Evolutionary conservation across 2,113 vertebrate genomes (phyloP).

Genomic region (Suricata suricatta): DNA sequence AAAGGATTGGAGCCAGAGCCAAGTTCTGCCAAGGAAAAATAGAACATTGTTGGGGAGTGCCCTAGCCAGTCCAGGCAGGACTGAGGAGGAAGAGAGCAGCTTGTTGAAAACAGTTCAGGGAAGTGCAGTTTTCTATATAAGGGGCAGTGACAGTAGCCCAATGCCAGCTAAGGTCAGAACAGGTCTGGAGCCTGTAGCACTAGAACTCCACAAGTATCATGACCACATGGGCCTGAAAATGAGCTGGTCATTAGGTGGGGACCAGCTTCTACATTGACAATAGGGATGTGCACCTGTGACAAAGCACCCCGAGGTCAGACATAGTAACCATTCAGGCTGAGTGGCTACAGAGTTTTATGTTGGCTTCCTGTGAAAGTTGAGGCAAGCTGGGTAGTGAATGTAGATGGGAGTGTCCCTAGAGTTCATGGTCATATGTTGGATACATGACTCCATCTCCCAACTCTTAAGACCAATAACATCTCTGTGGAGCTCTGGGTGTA

Average conservation of each 20-base stretch:
- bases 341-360: background rate
- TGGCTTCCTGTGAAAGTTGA: background rate
- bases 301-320: background rate
- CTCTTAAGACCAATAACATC: background rate
- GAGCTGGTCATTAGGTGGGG: background rate
- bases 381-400: background rate
- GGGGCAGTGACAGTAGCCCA: background rate
- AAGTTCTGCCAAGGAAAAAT: background rate
- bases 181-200: background rate
- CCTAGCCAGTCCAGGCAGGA: constrained; percentile 11
- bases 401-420: background rate
- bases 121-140: background rate
- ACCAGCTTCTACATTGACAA: background rate
- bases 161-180: background rate
- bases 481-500: background rate
- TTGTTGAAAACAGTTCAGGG: constrained; percentile 37
- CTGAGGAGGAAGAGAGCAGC: background rate
- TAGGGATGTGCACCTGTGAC: background rate
- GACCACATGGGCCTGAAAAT: background rate
- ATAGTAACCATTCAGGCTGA: background rate
- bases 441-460: background rate
- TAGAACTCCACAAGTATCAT: background rate
- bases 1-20: background rate
- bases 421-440: background rate
- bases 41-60: background rate